Evolutionary conservation across 2,888 invertebrate species (phyloP).

Genomic region (Caenorhabditis imperialis): DNA sequence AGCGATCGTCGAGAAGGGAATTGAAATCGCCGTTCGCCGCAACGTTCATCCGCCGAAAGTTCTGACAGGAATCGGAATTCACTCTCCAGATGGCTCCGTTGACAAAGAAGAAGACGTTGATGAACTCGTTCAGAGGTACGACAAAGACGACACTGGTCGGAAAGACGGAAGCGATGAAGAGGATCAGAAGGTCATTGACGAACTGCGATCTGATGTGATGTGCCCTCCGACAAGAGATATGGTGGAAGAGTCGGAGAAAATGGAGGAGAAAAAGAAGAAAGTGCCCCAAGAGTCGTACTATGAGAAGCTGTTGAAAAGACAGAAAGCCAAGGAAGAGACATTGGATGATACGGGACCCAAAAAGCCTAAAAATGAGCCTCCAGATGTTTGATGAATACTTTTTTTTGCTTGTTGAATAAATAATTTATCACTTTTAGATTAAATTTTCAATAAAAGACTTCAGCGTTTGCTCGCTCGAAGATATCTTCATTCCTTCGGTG

Average conservation of each 20-base stretch:
- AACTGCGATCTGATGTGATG: constrained; percentile 57
- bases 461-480: background rate
- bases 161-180: constrained; percentile 22
- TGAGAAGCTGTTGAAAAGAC: constrained; percentile 55
- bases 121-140: constrained; percentile 37
- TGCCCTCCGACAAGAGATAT: constrained; percentile 58
- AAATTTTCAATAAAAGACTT: background rate
- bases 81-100: constrained; percentile 57
- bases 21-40: constrained; percentile 50
- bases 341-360: constrained; percentile 17
- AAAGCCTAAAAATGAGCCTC: constrained; percentile 23
- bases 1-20: constrained; percentile 45
- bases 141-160: constrained; percentile 15
- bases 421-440: background rate
- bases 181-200: constrained; percentile 39
- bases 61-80: constrained; percentile 59
- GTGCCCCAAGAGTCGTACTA: constrained; percentile 60
- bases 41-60: constrained; percentile 62
- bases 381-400: constrained; percentile 31
- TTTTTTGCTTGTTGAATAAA: background rate
- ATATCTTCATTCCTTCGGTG: constrained; percentile 6
- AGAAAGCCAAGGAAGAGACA: constrained; percentile 40
- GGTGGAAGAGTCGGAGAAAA: constrained; percentile 55
- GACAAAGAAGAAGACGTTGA: constrained; percentile 55
- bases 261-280: constrained; percentile 45